A percentile compares a stretch with the other conserved stretches of the same genome.
Evolutionary conservation across 64 coral and sea anemone species (phyloP).

Genomic region (Montipora cactus): DNA sequence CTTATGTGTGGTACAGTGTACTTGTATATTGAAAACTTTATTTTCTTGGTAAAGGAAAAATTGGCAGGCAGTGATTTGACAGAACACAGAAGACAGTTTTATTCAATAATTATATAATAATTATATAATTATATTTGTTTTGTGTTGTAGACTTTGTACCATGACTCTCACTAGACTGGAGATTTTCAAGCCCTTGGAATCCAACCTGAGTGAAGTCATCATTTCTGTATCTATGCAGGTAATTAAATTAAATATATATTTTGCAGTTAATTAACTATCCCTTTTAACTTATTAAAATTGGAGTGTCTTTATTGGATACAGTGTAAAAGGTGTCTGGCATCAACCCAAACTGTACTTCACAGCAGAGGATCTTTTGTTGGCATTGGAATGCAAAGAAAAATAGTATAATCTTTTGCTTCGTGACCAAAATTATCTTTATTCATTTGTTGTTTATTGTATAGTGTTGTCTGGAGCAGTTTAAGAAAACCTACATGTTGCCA

Average conservation of each 20-base stretch:
- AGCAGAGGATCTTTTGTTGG: not conserved
- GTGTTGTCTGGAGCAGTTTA: too few relatives aligned
- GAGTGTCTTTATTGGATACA: not conserved
- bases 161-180: conserved; percentile 78
- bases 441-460: too few relatives aligned
- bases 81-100: too few relatives aligned
- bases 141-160: conserved; percentile 58
- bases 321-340: not conserved
- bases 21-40: too few relatives aligned
- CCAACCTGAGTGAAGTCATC: conserved; percentile 72
- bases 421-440: too few relatives aligned
- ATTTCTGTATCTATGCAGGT: conserved; percentile 95
- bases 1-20: too few relatives aligned
- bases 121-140: not conserved
- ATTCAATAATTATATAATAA: too few relatives aligned
- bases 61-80: too few relatives aligned
- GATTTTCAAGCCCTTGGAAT: conserved; percentile 69
- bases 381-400: too few relatives aligned
- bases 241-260: not conserved
- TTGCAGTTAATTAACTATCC: not conserved
- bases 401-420: too few relatives aligned
- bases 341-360: not conserved
- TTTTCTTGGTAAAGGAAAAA: too few relatives aligned
- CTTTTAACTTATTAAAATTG: not conserved
- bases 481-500: too few relatives aligned